Base-by-base conservation (phyloP, 2,888 invertebrate species). In the Phengaris arion region DNA sequence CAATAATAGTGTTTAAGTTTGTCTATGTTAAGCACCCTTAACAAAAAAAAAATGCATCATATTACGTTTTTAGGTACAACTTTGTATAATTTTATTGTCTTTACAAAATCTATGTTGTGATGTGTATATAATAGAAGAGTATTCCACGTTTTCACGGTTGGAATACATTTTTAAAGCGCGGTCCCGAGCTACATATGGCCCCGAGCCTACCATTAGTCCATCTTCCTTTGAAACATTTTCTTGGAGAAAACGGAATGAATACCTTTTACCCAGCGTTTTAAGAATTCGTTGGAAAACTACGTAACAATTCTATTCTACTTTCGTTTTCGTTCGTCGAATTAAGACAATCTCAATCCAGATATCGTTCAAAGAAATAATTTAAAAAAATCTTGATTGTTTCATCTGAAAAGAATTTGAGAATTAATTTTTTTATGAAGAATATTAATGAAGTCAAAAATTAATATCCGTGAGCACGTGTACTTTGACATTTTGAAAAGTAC, bases 141-240 rank as follows among this genome's bases (percentile, higher is more conserved):
- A 13, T 54, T 72, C 1, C 52, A 70, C 12, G 52, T 72, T 54
- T 72, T 72, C 72, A 52, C 72, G 72, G 35, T 35, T 72, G 72
- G 22, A 72, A 72, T 54, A 54, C 72, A 72, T 72, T 72, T 54
- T 72, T 72, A 72, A 72, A 72, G 13, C 72, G 72, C 52, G 72
- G 72, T 54, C 72, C 22, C 54, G 72, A 72, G 72, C 72, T 54
- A 72, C 35, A 72, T 72, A 72, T 54, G 72, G 54, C 72, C 35
- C 8, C 72, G 72, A 72, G 22, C 52, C 52, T 72, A 72, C 35
- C 52, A 54, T 72, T 51, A 35, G 51, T 35, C 72, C 51, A 72
- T 51, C 51, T 54, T 51, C 54, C 22, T 72, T 72, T 15, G 52
- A 72, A 72, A 22, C 13, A 8, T 52, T 54, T 72, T 51, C 51